Evolutionary conservation across 2,888 invertebrate genomes (phyloP).

Genomic region (Acleris literana): DNA sequence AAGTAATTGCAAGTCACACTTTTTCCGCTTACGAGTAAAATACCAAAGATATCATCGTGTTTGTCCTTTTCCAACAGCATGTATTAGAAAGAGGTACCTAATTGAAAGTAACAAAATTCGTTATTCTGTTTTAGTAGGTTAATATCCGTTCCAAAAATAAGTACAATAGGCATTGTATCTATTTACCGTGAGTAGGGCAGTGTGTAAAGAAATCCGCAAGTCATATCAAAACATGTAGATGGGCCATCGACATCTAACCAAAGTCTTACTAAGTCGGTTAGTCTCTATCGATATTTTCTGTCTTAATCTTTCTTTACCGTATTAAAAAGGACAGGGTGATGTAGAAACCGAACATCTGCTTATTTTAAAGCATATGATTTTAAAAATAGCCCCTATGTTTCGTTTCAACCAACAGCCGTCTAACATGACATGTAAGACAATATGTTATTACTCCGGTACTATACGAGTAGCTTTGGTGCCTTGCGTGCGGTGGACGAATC

Average conservation of each 20-base stretch:
- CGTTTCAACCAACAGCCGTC: conserved; percentile 7
- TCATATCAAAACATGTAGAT: conserved; percentile 18
- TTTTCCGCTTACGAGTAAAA: neutral
- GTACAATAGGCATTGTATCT: conserved; percentile 49
- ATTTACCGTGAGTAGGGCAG: conserved; percentile 58
- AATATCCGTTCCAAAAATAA: conserved; percentile 14
- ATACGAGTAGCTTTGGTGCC: neutral
- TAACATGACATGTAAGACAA: conserved; percentile 12
- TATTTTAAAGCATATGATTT: too few relatives aligned
- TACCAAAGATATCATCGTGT: neutral
- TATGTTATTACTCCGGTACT: neutral
- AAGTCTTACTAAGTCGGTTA: too few relatives aligned
- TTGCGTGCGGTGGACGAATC: conserved; percentile 8
- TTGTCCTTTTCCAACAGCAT: conserved; percentile 7
- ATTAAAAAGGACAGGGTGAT: too few relatives aligned
- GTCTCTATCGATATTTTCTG: too few relatives aligned
- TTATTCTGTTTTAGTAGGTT: neutral
- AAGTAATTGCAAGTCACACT: conserved; percentile 37
- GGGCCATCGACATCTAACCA: neutral
- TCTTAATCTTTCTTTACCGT: too few relatives aligned
- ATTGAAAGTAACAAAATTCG: neutral
- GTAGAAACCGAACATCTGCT: too few relatives aligned
- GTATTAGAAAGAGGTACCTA: conserved; percentile 3
- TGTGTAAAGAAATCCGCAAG: conserved; percentile 36
- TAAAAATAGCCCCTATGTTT: too few relatives aligned